Base-by-base conservation (phyloP, 2,113 vertebrate genomes). In the Phodopus roborovskii region DNA sequence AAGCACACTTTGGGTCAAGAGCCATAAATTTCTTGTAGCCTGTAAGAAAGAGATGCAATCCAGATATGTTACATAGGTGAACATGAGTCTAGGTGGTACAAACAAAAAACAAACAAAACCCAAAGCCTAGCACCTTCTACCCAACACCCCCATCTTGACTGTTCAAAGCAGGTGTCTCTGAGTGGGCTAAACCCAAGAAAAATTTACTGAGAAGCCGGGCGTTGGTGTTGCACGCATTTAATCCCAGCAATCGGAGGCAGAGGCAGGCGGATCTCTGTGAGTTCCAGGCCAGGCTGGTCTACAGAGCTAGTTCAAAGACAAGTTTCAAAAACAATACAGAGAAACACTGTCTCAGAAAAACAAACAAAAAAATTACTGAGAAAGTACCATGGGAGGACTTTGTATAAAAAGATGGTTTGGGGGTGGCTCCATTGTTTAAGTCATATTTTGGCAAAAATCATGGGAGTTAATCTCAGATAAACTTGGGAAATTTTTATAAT, bases 401-500 rank as follows among this genome's bases (percentile, higher is more conserved):
- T 70, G 42, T 82, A 56, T 45, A 77, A 90, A 77, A 96, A n/a
- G 48, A 13, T 62, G 28, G 58, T 56, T 91, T 66, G 90, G 70
- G 87, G 60, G 30, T 48, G 62, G 30, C 81, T 78, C 95, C 45
- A 88, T 5, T 45, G 71, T 75, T 92, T 74, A 90, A 66, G 64
- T 92, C 85, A 91, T 45, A 66, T 73, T 84, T 81, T 94, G 93
- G 93, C 71, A 84, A 91, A 81, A 90, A 36, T 28, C 58, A 53
- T 7, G 26, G 71, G 36, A 93, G 79, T 93, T 48, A 95, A 87
- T 70, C 77, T 89, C 75, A 90, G n/a, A 84, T 78, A 87, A 45
- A 84, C 70, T 94, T 96, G 91, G 91, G 90, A 88, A 84, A 28
- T 33, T 90, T 78, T 91, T 78, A 58, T 30, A 92, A 96, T 60